These are phyloP conservation scores for Limanda limanda DNA, from an alignment of 2,113 vertebrate genomes.

Conservation along the genomic window DNA sequence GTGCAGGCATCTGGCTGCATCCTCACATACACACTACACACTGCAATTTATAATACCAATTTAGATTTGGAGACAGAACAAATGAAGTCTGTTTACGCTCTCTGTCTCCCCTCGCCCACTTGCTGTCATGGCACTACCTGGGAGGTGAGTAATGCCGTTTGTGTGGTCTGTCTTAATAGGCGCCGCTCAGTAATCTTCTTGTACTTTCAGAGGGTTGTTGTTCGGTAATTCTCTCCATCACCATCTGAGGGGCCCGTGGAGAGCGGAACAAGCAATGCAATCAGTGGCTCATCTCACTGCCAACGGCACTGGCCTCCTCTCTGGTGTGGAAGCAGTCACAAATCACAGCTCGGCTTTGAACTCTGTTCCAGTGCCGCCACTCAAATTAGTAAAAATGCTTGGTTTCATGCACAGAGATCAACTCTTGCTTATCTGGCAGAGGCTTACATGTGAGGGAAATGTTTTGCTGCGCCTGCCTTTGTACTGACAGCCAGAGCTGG, in stretches of 20 bases:
- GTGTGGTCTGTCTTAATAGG: constrained; percentile 64
- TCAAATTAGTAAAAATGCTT: constrained; percentile 77
- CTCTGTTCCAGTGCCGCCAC: constrained; percentile 71
- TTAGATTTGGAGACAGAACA: constrained; percentile 43
- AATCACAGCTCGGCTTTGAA: constrained; percentile 77
- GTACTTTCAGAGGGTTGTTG: constrained; percentile 70
- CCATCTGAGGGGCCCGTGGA: constrained; percentile 65
- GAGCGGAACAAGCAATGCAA: constrained; percentile 73
- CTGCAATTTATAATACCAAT: constrained; percentile 44
- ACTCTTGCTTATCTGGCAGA: constrained; percentile 69
- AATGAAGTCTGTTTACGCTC: constrained; percentile 38
- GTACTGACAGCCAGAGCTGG: constrained; percentile 59
- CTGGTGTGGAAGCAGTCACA: constrained; percentile 58
- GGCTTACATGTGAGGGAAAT: constrained; percentile 51
- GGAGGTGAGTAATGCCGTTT: constrained; percentile 63
- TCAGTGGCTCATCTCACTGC: constrained; percentile 70
- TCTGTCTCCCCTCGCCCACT: constrained; percentile 29
- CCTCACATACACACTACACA: constrained; percentile 21
- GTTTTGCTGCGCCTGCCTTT: constrained; percentile 59
- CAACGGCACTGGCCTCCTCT: constrained; percentile 60
- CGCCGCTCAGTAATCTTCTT: constrained; percentile 70
- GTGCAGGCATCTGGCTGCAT: not conserved
- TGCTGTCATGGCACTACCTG: constrained; percentile 52
- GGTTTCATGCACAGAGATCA: constrained; percentile 68
- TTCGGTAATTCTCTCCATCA: constrained; percentile 72